Evolutionary conservation across 2,113 vertebrate genomes (phyloP).

Genomic region (Glareola pratincola): DNA sequence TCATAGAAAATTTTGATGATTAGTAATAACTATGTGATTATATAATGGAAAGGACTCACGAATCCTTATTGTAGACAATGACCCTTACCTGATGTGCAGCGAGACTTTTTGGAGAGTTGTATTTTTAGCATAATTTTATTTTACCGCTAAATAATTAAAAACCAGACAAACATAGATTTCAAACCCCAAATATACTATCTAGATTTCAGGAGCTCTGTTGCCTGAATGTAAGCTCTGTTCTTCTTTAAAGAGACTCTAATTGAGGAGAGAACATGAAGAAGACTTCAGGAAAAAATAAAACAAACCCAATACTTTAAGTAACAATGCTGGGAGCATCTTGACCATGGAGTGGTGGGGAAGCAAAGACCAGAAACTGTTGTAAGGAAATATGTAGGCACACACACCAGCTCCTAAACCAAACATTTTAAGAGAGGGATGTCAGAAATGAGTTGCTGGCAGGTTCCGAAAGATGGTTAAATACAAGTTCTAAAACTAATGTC

Average conservation of each 20-base stretch:
- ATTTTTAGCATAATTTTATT: background rate
- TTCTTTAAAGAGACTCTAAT: background rate
- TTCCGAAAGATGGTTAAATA: background rate
- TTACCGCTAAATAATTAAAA: background rate
- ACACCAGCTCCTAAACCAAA: background rate
- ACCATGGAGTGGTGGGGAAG: background rate
- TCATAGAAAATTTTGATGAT: background rate
- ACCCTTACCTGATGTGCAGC: background rate
- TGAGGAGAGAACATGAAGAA: background rate
- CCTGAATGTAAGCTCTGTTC: background rate
- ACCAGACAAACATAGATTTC: accelerated
- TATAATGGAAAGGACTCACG: background rate
- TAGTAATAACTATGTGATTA: background rate
- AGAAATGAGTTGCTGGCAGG: accelerated
- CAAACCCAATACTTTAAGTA: background rate
- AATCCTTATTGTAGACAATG: background rate
- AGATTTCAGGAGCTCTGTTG: background rate
- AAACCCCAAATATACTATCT: background rate
- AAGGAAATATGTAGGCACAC: background rate
- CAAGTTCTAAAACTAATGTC: accelerated
- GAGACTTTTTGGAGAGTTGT: background rate
- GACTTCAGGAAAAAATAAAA: background rate
- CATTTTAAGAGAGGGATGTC: background rate
- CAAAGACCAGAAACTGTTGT: background rate
- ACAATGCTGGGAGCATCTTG: background rate